Evolutionary conservation across 2,888 invertebrate species (phyloP).

Genomic region (Cosmia trapezina): DNA sequence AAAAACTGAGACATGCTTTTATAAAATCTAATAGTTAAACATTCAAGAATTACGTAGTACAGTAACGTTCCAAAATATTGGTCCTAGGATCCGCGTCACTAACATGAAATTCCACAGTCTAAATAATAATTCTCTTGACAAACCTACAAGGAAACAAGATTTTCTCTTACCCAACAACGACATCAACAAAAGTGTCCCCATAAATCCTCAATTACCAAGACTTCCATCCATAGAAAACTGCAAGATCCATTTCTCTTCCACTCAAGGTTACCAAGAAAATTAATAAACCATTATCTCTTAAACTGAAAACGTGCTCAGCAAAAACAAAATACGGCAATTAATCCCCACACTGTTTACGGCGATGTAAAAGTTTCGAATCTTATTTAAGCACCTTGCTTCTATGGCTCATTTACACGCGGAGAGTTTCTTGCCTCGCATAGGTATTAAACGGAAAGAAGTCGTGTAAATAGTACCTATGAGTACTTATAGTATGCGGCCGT

Average conservation of each 20-base stretch:
- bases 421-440: neutral
- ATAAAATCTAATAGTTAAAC: neutral
- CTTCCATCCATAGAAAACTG: constrained; percentile 25
- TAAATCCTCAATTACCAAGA: constrained; percentile 25
- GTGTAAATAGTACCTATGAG: neutral
- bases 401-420: constrained; percentile 12
- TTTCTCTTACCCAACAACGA: neutral
- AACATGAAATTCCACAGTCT: neutral
- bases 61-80: neutral
- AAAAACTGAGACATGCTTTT: neutral
- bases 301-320: constrained; percentile 49
- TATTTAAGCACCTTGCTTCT: constrained; percentile 52
- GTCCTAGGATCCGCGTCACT: neutral
- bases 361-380: constrained; percentile 63
- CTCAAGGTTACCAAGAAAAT: constrained; percentile 45
- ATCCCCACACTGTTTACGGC: constrained; percentile 61
- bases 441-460: neutral
- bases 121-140: neutral
- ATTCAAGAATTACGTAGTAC: neutral
- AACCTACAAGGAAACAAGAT: neutral
- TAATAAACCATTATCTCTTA: constrained; percentile 56
- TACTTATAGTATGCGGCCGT: neutral
- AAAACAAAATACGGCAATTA: constrained; percentile 62
- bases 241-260: neutral
- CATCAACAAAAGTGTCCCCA: neutral